Base-by-base conservation (phyloP, 2,888 invertebrate species). In the Lysandra coridon region DNA sequence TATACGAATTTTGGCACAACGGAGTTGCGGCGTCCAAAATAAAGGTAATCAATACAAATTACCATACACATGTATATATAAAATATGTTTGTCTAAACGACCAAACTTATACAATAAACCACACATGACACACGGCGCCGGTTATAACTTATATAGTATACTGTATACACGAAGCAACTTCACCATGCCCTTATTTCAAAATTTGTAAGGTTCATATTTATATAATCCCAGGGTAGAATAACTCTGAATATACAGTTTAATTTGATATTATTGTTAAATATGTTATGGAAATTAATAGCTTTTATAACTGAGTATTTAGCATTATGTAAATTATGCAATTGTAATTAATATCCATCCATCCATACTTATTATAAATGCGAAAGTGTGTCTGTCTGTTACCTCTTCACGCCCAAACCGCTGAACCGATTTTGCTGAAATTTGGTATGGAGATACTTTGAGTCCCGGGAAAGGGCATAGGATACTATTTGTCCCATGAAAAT, bases 81-180 rank as follows among this genome's bases (percentile, higher is more conserved):
- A 23, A 23, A 23, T 23, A 37, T 69, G 69, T 37, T 12, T 69
- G 69, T 69, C 62, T 23, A 23, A 69, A 69, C 69, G 69, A 69
- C 33, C 69, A 14, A 69, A 69, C 69, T 69, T 69, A 14, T 37
- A 4, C 33, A 14, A 69, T 69, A 69, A 69, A 69, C 69, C 69
- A 6, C 69, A 69, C 14, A 37, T 69, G 69, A 33, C 69, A 69
- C 69, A 4, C 33, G 30, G 30, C 17, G 4, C 2, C 14, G 69
- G 37, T 37, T 69, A 69, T 23, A 23, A 0, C 23, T 23, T 23
- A 23, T 23, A 23, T 23, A 23, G 23, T 23, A 23, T 23, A 23
- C 23, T 23, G 33, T 69, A 12, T 44, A 44, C 30, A 64, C 14
- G 14, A 7, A 53, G 53, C 14, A 14, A 53, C 53, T 14, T 14